Conservation (phyloP, 2,888 invertebrate species). For the Drosophila atripex region DNA sequence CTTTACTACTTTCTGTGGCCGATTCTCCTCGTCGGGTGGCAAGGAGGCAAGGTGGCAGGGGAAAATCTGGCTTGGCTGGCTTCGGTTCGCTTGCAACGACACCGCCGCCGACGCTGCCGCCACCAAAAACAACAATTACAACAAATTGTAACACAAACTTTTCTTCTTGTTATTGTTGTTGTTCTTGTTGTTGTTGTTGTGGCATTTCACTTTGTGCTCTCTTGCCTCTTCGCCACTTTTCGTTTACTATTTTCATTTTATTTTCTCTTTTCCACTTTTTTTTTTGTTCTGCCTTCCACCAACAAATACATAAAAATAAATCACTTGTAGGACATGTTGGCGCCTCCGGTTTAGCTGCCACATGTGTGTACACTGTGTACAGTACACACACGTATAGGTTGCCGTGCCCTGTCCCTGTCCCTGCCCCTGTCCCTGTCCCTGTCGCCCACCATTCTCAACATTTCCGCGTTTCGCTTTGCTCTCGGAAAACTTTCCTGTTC, state of each 20-base stretch:
- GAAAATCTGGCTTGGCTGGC: conserved; percentile 39
- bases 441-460: not conserved
- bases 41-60: conserved; percentile 4
- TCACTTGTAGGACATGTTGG: conserved; percentile 83
- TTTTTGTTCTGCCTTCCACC: conserved; percentile 58
- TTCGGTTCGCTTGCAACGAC: conserved; percentile 42
- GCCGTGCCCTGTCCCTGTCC: conserved; percentile 2
- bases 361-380: conserved; percentile 17
- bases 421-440: not conserved
- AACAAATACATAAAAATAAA: conserved; percentile 82
- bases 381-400: conserved; percentile 47
- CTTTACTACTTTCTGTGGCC: conserved; percentile 56
- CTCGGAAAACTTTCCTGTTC: conserved; percentile 35
- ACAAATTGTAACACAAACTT: conserved; percentile 48
- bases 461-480: conserved; percentile 22
- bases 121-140: conserved; percentile 25
- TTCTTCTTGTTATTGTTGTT: conserved; percentile 57
- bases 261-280: conserved; percentile 20
- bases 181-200: conserved; percentile 43
- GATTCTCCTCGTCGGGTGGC: not conserved
- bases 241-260: conserved; percentile 22
- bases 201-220: conserved; percentile 56
- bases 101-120: conserved; percentile 40
- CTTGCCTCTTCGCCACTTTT: conserved; percentile 28
- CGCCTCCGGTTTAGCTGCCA: conserved; percentile 78